These are phyloP conservation scores for Oasisia sp. DNA, from an alignment of 2,888 invertebrate genomes.

Conservation along the genomic window DNA sequence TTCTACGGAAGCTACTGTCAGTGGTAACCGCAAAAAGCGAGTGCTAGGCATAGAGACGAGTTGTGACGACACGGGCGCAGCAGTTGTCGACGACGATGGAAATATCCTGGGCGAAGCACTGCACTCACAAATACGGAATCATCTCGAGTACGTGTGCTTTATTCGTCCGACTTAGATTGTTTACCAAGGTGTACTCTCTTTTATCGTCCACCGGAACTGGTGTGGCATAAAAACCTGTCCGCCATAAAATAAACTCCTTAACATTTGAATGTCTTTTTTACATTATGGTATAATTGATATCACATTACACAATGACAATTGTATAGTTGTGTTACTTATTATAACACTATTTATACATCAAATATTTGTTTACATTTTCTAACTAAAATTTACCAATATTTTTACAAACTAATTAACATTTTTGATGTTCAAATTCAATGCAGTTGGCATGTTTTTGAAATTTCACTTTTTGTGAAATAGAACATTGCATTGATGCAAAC, in stretches of 20 bases:
- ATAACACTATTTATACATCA: not conserved
- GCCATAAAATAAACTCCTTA: no score
- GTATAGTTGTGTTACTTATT: not conserved
- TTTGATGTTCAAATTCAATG: no score
- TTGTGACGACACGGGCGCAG: conserved; percentile 96
- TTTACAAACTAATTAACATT: no score
- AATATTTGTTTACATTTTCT: no score
- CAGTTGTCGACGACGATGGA: conserved; percentile 80
- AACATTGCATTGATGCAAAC: no score
- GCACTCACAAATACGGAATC: conserved; percentile 79
- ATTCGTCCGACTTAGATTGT: not conserved
- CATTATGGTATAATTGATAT: not conserved
- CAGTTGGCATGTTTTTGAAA: no score
- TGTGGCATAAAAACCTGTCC: not conserved
- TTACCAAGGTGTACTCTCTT: conserved; percentile 13
- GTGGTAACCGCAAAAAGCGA: not conserved
- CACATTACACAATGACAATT: not conserved
- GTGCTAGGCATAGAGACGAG: conserved; percentile 96
- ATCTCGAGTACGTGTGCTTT: conserved; percentile 70
- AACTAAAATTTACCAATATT: no score
- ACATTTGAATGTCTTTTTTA: no score
- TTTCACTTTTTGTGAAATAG: no score
- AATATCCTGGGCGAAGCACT: conserved; percentile 82
- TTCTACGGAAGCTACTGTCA: not conserved
- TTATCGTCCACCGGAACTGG: not conserved